phyloP scores from a whole-genome alignment of 2,113 vertebrate genomes.

The Heliornis fulica region DNA sequence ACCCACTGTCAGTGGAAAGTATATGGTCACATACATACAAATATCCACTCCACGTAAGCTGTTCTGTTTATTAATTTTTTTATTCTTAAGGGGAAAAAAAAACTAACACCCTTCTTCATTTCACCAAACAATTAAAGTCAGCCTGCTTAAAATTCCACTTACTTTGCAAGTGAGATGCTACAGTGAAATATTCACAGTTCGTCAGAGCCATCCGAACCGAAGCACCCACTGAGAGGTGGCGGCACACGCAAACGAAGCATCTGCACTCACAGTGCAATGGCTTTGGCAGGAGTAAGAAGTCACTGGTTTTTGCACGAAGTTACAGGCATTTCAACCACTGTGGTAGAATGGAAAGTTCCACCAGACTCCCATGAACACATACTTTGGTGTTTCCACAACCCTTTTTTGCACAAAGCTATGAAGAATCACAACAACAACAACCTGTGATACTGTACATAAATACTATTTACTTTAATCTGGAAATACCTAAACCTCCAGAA shows the following conservation, averaged over 20 bases:
- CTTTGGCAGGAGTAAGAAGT: neutral
- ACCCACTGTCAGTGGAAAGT: neutral
- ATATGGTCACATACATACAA: neutral
- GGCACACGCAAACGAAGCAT: neutral
- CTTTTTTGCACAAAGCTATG: neutral
- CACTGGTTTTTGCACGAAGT: neutral
- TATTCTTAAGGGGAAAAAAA: neutral
- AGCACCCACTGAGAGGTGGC: neutral
- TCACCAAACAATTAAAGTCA: neutral
- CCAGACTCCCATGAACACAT: neutral
- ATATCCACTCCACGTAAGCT: neutral
- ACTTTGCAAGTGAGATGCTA: neutral
- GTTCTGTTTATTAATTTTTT: neutral
- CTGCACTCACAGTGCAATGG: neutral
- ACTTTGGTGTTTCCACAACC: neutral
- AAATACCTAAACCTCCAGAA: neutral
- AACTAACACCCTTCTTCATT: neutral
- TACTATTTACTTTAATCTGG: neutral
- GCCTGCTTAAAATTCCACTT: neutral
- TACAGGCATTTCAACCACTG: neutral
- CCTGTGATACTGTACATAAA: neutral
- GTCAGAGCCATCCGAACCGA: neutral
- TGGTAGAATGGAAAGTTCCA: neutral
- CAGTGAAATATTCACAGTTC: neutral
- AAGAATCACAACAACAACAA: too few species aligned